These are phyloP conservation scores for Paracyclopina nana DNA, from an alignment of 1,140 invertebrate genomes.

Conservation along the genomic window DNA sequence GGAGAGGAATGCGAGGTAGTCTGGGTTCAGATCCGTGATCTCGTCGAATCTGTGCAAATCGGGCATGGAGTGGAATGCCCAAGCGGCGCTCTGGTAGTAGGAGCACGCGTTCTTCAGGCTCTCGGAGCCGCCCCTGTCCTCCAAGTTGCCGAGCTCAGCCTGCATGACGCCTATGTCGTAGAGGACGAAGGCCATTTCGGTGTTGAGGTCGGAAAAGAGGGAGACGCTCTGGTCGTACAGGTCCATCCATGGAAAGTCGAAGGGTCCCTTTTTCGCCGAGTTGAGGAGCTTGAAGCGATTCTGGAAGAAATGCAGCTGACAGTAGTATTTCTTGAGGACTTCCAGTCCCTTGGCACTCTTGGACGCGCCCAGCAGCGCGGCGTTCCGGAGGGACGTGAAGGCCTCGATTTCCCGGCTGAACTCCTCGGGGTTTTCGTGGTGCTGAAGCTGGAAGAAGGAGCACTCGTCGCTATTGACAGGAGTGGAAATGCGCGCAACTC, in stretches of 20 bases:
- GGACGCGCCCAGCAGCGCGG: slow-evolving; percentile 43
- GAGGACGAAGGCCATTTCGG: slow-evolving; percentile 20
- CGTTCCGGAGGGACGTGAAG: slow-evolving; percentile 57
- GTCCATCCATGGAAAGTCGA: slow-evolving; percentile 52
- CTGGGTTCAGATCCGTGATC: slow-evolving; percentile 44
- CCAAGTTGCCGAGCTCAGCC: slow-evolving; percentile 60
- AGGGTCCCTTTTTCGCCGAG: slow-evolving; percentile 22
- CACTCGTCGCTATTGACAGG: slow-evolving; percentile 21
- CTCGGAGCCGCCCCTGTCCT: slow-evolving; percentile 54
- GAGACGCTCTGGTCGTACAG: neutral
- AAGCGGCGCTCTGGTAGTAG: slow-evolving; percentile 90
- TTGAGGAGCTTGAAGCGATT: slow-evolving; percentile 64
- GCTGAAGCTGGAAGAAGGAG: slow-evolving; percentile 62
- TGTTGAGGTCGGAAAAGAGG: neutral
- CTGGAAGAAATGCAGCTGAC: slow-evolving; percentile 74
- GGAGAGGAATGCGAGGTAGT: slow-evolving; percentile 58
- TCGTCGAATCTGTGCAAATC: slow-evolving; percentile 23
- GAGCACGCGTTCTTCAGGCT: slow-evolving; percentile 90
- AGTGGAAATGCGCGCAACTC: slow-evolving; percentile 6
- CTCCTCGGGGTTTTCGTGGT: slow-evolving; percentile 75
- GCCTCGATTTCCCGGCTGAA: slow-evolving; percentile 74
- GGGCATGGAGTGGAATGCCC: slow-evolving; percentile 61
- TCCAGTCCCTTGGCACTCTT: slow-evolving; percentile 55
- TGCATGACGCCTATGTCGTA: slow-evolving; percentile 52
- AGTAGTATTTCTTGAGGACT: slow-evolving; percentile 81